Evolutionary conservation across 2,888 invertebrate species (phyloP), one percentile per base, ranked within the genome.

Genomic region (Tipula vernalis): DNA sequence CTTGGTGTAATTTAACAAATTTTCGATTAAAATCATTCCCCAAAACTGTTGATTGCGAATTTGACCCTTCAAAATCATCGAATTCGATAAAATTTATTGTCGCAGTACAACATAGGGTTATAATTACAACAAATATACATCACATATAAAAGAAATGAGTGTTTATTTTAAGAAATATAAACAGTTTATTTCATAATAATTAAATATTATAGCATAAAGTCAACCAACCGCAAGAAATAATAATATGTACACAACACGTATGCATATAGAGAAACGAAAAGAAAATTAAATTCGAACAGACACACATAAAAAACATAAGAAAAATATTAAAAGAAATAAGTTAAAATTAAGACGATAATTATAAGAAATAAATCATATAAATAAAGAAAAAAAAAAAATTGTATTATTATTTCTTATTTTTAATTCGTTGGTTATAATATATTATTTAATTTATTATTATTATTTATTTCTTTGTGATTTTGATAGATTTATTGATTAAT

Each of bases 301-400:
- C 71, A 28, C 71, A 71, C 71, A 71, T 71, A 71, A 71, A 71
- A 71, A 71, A 18, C 71, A 71, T 28, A 71, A 71, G 71, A 71
- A 71, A 71, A 71, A 71, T 71, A 71, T 71, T 71, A 71, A 71
- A 71, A 28, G 71, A 71, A 71, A 71, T 71, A 71, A 71, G 71
- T 71, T 71, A 71, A 71, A 71, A 71, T 71, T 71, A 71, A 71
- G 71, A 71, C 71, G 71, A 71, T 71, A 71, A 71, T 71, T 71
- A 71, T 18, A 71, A 71, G 71, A 71, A 71, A 71, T 71, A 71
- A 71, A 71, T 71, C 71, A 71, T 71, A 71, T 71, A 71, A 71
- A 71, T 71, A 71, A 71, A 71, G 28, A 28, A 71, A 71, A 71
- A 51, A 71, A 51, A 51, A 15, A 28, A 71, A 71, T 71, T 10